Base-by-base conservation (phyloP, 1,140 invertebrate genomes). In the Gonatopus flavifemur region DNA sequence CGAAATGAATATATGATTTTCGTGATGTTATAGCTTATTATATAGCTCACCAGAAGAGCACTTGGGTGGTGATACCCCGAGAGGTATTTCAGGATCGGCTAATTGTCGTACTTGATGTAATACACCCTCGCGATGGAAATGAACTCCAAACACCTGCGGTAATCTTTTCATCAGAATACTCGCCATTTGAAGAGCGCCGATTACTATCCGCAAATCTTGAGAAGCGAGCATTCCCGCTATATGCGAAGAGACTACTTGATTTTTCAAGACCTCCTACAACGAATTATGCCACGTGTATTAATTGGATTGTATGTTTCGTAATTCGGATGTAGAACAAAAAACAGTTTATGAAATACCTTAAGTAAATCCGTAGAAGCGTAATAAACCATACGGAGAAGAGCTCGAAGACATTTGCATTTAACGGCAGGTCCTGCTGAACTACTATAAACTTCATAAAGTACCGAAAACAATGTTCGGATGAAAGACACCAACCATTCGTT, bases 161-260 rank as follows among this genome's bases (percentile, higher is more conserved):
- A 98, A 75, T 65, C 96, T 94, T 70, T 94, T 89, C 93, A 98
- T 97, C 13, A 98, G 76, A 57, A 98, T 94, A 72, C 95, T 91
- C 13, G 93, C 92, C 85, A 98, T 92, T 79, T 98, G 96, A 31
- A 98, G 77, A n/a, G 94, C 94, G 43, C 93, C 93, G 37, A 98
- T 95, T 18, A 98, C 94, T 62, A 98, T 97, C 65, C 94, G 86
- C 35, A 97, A 80, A 81, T 98, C 95, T 64, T 88, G 90, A 1
- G 95, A 97, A 0, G 94, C 94, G 83, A 98, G 85, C 96, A 98
- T 98, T 31, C 94, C 93, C 25, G 96, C 95, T 65, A 98, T 94
- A 71, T 98, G 94, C 60, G 94, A 97, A 16, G 94, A 96, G 15
- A 98, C 93, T 49, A 94, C 83, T 82, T 97, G 93, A 74, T 91